Evolutionary conservation across 2,888 invertebrate genomes (phyloP), one percentile per base, ranked within the genome.

Genomic region (Eristalis tenax): DNA sequence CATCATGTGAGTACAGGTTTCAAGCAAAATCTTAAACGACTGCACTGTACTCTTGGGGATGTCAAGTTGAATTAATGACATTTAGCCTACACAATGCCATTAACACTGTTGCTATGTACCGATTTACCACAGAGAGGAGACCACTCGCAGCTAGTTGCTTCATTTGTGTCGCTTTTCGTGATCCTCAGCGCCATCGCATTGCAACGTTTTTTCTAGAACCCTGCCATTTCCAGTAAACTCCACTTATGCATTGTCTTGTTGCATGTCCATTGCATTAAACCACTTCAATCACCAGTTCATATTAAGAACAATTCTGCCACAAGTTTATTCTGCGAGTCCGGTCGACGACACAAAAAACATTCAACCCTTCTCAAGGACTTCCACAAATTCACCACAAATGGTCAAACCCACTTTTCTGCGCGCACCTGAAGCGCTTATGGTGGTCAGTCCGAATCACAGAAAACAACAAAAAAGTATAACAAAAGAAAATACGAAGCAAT

Each of bases 351-450:
- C 40, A 32, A 32, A 32, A 8, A 8, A 50, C 64, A 63, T 56
- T 28, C 32, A 78, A 78, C n/a, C 43, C 35, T 18, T 70, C 66
- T 57, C 74, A 79, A 84, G 83, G 80, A 84, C 79, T 74, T 74
- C 74, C 22, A 79, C 65, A 18, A 50, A 18, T 84, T 59, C 59
- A 26, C 56, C 18, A 28, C 64, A 28, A 79, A 65, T 59, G 70
- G 38, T 18, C n/a, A 68, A 26, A 71, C 22, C 56, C 65, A 70
- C 65, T 75, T 66, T 50, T 73, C 69, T 40, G 28, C 59, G 61
- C 26, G 59, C 82, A 73, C 81, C 77, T 81, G 82, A 71, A 40
- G 65, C 43, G 83, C 69, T 70, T 74, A 57, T 64, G 73, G 77
- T 77, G 23, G 56, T 35, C 71, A 77, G 59, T 3, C 26, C 8